phyloP scores from a whole-genome alignment of 1,140 invertebrate species.

The Heliconius melpomene region DNA sequence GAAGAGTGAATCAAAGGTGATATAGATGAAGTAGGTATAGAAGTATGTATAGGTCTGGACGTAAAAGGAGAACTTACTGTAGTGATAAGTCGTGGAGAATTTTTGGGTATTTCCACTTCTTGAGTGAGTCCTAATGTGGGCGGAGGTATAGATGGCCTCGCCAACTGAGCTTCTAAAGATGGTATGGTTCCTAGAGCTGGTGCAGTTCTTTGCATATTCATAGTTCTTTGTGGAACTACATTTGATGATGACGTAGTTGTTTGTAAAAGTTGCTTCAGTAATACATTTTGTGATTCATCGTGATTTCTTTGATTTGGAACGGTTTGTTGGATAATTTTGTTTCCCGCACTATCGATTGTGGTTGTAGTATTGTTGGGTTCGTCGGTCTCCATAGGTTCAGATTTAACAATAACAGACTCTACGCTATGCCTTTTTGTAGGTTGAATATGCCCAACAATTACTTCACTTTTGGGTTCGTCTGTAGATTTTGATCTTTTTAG shows the following conservation, averaged over 20 bases:
- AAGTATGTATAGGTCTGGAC: slow-evolving; percentile 64
- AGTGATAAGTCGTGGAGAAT: slow-evolving; percentile 75
- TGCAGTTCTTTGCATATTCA: slow-evolving; percentile 81
- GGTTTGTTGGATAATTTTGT: slow-evolving; percentile 50
- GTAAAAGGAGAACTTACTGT: slow-evolving; percentile 68
- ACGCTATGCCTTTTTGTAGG: slow-evolving; percentile 77
- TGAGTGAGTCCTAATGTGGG: slow-evolving; percentile 71
- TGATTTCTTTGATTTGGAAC: slow-evolving; percentile 74
- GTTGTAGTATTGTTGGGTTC: slow-evolving; percentile 57
- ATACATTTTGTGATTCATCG: slow-evolving; percentile 93
- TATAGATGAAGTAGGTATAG: slow-evolving; percentile 66
- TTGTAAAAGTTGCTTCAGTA: slow-evolving; percentile 94
- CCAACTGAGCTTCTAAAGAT: slow-evolving; percentile 87
- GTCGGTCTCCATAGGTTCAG: slow-evolving; percentile 78
- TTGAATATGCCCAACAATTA: slow-evolving; percentile 75
- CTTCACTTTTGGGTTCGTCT: slow-evolving; percentile 79
- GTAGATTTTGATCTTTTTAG: slow-evolving; percentile 80
- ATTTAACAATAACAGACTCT: slow-evolving; percentile 79
- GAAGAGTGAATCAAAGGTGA: slow-evolving; percentile 71
- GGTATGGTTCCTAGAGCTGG: slow-evolving; percentile 85
- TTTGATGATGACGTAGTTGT: slow-evolving; percentile 86
- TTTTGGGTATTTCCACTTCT: slow-evolving; percentile 82
- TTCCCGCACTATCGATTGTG: slow-evolving; percentile 45
- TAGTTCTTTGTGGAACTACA: slow-evolving; percentile 74
- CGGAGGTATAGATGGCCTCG: slow-evolving; percentile 86